A percentile compares a stretch with the other conserved stretches of the same genome.
Conservation (phyloP, 2,797 vertebrate genomes). For the Leucoraja ocellata region DNA sequence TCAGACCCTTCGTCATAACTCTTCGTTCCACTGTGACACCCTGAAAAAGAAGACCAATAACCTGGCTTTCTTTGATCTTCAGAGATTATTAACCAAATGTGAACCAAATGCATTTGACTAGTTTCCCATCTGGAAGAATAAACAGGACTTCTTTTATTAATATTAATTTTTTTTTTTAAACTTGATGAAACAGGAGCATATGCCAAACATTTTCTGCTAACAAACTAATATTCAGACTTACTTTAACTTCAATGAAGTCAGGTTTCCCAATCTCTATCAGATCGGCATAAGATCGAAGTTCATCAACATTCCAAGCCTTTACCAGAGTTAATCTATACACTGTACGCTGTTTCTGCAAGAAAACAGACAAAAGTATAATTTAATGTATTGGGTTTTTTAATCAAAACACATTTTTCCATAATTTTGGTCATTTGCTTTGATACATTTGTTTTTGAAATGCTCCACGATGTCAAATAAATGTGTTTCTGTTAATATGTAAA, state of each 20-base stretch:
- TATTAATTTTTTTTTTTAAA: not conserved
- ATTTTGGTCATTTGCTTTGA: not conserved
- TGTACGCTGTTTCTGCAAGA: constrained; percentile 74
- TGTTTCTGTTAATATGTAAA: not conserved
- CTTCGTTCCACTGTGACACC: too few relatives aligned
- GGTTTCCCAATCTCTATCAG: constrained; percentile 77
- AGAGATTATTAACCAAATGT: not conserved
- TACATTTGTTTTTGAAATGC: not conserved
- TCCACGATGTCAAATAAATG: not conserved
- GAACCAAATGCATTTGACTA: not conserved
- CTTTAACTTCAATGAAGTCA: constrained; percentile 93
- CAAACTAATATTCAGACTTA: constrained; percentile 47
- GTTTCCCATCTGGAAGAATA: not conserved
- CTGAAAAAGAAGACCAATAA: not conserved
- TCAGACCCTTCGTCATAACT: too few relatives aligned
- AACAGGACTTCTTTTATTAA: not conserved
- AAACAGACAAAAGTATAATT: constrained; percentile 23
- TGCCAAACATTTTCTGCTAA: not conserved
- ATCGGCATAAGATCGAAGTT: constrained; percentile 78
- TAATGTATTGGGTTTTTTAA: not conserved
- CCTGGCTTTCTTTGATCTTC: not conserved
- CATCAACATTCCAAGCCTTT: constrained; percentile 92
- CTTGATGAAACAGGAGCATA: not conserved
- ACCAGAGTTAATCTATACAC: constrained; percentile 90
- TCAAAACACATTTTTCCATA: not conserved